Evolutionary conservation across 23 tunicate species (phyloP), one percentile per base, ranked within the genome.

Genomic region (Oikopleura dioica): DNA sequence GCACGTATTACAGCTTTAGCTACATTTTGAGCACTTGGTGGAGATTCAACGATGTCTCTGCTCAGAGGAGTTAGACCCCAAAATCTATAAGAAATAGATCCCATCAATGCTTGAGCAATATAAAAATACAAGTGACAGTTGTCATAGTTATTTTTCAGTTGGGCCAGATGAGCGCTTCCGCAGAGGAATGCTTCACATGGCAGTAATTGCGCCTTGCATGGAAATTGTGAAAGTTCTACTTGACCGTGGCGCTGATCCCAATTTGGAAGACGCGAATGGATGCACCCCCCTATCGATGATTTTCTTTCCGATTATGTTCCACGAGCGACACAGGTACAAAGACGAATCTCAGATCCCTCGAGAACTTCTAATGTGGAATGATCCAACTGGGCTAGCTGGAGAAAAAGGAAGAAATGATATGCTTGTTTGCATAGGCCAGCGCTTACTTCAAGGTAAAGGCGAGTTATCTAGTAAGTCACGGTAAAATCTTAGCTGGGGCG

Each of bases 401-500:
- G 30, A 23, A 28, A n/a, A n/a, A n/a, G 72, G 72, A 28, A 24
- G 72, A 63, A 63, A 63, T 63, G 72, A 63, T 28, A 31, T 12
- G 26, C 33, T 63, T 2, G 72, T 63, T 63, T 2, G 72, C 16
- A 63, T 63, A 2, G 72, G 72, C 33, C 72, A 63, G 72, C 30
- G 30, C 26, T 63, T 63, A 28, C 33, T 63, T 16, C 72, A 63
- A 63, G 72, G 72, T 63, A 63, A n/a, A n/a, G n/a, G n/a, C n/a
- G n/a, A n/a, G n/a, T n/a, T n/a, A n/a, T n/a, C n/a, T n/a, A n/a
- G n/a, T n/a, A n/a, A n/a, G n/a, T n/a, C n/a, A n/a, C n/a, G n/a
- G n/a, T n/a, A n/a, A n/a, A n/a, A n/a, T n/a, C n/a, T n/a, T 63
- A 63, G 72, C 72, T 63, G 72, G 72, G 5, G 16, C 72, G 16